Percentiles rank a stretch among this genome's conserved stretches.
phyloP scores from a whole-genome alignment of 2,797 vertebrate species.

The Phrynocephalus vlangalii region DNA sequence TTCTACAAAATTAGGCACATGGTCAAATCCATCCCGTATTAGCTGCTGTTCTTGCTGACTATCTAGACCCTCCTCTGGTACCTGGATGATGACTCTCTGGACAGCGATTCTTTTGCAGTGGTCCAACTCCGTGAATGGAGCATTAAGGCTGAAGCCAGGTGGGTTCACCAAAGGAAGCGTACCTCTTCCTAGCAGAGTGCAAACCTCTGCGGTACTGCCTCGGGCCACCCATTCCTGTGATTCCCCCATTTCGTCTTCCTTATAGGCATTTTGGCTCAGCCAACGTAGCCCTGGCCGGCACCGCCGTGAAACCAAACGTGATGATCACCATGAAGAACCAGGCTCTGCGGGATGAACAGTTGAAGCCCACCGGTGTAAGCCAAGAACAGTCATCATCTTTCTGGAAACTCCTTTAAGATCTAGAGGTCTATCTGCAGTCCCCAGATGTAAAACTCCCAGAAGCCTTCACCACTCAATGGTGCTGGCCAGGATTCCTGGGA shows the following conservation, averaged over 20 bases:
- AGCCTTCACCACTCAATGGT: too few relatives aligned
- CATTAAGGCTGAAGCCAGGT: constrained; percentile 57
- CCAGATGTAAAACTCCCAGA: too few relatives aligned
- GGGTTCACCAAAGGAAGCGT: background rate
- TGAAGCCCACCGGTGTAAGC: constrained; percentile 63
- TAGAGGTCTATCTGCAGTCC: background rate
- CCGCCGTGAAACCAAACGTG: constrained; percentile 26
- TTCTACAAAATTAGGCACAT: background rate
- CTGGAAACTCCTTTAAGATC: too few relatives aligned
- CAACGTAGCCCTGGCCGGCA: constrained; percentile 49
- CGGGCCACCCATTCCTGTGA: too few relatives aligned
- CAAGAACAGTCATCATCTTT: background rate
- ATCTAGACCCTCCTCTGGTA: constrained; percentile 68
- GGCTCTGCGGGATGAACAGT: constrained; percentile 46
- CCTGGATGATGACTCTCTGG: constrained; percentile 51
- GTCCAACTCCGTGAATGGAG: constrained; percentile 53
- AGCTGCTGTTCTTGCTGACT: background rate
- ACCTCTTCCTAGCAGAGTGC: too few relatives aligned
- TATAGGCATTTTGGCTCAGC: constrained; percentile 62
- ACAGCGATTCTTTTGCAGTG: constrained; percentile 52
- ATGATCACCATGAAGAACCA: constrained; percentile 53
- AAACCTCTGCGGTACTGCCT: too few relatives aligned
- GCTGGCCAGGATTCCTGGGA: too few relatives aligned
- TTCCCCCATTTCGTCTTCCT: background rate
- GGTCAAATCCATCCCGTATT: background rate